Percentiles rank a stretch among this genome's conserved stretches.
Evolutionary conservation across 2,113 vertebrate species (phyloP).

Genomic region (Symphodus melops): DNA sequence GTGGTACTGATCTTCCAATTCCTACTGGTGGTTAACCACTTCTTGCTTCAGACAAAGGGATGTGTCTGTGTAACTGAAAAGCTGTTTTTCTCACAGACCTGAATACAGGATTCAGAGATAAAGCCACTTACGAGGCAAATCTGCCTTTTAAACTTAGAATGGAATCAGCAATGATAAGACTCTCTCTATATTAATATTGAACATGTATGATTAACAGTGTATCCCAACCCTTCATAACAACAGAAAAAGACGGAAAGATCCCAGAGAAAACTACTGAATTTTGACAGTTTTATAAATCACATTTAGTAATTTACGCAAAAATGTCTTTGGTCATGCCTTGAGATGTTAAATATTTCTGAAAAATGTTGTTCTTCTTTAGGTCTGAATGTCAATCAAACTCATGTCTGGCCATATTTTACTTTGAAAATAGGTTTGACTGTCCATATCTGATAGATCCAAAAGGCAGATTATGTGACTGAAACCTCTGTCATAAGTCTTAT

Average conservation of each 20-base stretch:
- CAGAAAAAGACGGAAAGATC: background rate
- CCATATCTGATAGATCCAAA: background rate
- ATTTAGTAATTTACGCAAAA: conserved; percentile 31
- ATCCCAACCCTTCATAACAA: background rate
- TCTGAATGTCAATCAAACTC: background rate
- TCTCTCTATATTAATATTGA: background rate
- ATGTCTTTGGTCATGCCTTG: conserved; percentile 21
- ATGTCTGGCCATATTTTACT: background rate
- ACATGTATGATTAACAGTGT: background rate
- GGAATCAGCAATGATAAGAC: background rate
- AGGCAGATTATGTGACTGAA: background rate
- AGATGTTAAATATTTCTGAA: conserved; percentile 15
- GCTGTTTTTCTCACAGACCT: background rate
- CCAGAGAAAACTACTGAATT: conserved; percentile 2
- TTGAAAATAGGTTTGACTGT: background rate
- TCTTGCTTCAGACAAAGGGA: conserved; percentile 8
- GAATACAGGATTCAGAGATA: background rate
- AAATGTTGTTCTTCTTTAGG: conserved; percentile 22
- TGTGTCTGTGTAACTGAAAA: background rate
- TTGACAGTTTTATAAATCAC: conserved; percentile 16
- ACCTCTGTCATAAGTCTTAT: background rate
- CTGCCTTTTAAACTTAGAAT: background rate
- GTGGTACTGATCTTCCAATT: conserved; percentile 2
- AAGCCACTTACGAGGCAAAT: background rate
- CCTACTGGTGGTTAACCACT: background rate